Conservation (phyloP, 2,888 invertebrate genomes). For the Rhopalosiphum nymphaeae region DNA sequence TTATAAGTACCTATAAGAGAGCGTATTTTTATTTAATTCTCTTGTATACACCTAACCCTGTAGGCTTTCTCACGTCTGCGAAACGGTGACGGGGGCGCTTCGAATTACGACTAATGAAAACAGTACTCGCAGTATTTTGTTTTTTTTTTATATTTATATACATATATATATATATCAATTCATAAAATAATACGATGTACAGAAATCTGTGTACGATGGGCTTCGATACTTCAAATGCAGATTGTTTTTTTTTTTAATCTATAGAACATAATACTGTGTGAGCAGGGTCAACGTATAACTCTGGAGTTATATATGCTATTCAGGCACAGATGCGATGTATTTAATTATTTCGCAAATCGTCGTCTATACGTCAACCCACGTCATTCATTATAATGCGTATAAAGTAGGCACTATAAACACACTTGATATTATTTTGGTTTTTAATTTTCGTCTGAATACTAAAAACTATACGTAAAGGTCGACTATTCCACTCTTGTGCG, state of each 20-base stretch:
- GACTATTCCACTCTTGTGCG: neutral
- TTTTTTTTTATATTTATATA: neutral
- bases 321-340: neutral
- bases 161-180: neutral
- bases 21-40: conserved; percentile 5
- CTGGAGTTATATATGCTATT: neutral
- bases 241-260: neutral
- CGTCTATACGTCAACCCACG: neutral
- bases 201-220: neutral
- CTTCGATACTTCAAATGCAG: neutral
- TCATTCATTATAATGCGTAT: neutral
- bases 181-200: neutral
- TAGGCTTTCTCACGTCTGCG: neutral
- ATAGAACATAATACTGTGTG: neutral
- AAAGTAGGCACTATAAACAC: neutral
- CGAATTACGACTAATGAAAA: neutral
- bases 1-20: neutral
- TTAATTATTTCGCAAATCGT: neutral
- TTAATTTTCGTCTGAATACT: neutral
- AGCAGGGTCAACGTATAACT: neutral
- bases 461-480: neutral
- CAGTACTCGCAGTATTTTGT: neutral
- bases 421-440: neutral
- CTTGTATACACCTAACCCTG: neutral
- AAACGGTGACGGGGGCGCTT: neutral